phyloP scores from a whole-genome alignment of 2,888 invertebrate species.

The Gerris lacustris region DNA sequence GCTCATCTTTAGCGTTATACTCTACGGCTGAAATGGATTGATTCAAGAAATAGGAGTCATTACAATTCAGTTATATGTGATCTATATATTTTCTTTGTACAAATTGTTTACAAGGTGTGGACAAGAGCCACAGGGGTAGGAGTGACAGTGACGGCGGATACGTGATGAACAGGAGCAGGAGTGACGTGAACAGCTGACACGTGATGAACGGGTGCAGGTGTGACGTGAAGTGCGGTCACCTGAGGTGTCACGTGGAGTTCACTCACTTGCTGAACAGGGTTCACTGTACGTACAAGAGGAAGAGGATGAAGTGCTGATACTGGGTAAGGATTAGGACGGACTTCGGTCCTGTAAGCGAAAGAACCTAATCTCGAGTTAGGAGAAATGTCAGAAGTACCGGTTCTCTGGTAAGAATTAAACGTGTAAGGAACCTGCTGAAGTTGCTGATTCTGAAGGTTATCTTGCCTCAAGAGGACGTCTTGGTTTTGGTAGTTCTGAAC shows the following conservation, averaged over 20 bases:
- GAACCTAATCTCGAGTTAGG: not conserved
- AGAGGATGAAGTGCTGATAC: not conserved
- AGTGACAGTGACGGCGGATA: not conserved
- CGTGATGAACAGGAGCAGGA: slow-evolving; percentile 6
- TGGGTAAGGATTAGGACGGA: not conserved
- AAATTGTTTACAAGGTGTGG: too few relatives aligned
- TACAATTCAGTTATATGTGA: too few relatives aligned
- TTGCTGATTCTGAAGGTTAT: not conserved
- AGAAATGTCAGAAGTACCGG: not conserved
- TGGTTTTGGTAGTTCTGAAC: not conserved
- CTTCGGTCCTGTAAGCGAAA: not conserved
- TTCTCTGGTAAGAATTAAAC: not conserved
- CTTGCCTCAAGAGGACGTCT: not conserved
- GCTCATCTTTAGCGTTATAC: too few relatives aligned
- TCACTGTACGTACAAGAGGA: not conserved
- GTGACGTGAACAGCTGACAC: not conserved
- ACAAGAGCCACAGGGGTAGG: not conserved
- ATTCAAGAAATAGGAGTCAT: too few relatives aligned
- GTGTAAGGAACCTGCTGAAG: not conserved
- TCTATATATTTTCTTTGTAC: too few relatives aligned
- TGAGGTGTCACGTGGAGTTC: not conserved
- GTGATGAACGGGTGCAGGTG: not conserved
- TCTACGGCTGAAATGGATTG: too few relatives aligned
- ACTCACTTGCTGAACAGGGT: not conserved
- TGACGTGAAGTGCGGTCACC: not conserved